Evolutionary conservation across 2,113 vertebrate genomes (phyloP).

Genomic region (Coryphaenoides rupestris): DNA sequence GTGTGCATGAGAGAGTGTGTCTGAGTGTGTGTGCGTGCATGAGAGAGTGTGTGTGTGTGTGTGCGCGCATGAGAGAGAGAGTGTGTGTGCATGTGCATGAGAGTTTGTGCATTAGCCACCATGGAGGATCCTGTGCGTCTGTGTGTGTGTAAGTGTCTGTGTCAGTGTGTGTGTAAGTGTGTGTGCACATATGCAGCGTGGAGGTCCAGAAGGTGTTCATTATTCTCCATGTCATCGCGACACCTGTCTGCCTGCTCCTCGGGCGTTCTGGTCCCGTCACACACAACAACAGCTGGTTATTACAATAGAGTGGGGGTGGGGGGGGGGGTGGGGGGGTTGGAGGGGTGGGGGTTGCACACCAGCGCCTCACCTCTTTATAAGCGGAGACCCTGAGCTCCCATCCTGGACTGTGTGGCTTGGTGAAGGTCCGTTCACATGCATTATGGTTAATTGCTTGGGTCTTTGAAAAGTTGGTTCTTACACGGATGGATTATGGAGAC

Average conservation of each 20-base stretch:
- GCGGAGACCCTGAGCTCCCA: no score
- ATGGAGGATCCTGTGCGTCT: neutral
- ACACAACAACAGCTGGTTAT: slow-evolving; percentile 57
- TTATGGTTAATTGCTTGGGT: no score
- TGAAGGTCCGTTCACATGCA: no score
- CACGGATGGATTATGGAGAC: no score
- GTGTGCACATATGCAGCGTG: slow-evolving; percentile 12
- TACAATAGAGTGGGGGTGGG: slow-evolving; percentile 6
- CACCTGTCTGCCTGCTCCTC: slow-evolving; percentile 52
- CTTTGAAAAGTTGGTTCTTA: no score
- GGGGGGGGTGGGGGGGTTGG: no score
- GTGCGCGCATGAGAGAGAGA: no score
- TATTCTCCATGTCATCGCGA: slow-evolving; percentile 50
- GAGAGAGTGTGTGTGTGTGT: neutral
- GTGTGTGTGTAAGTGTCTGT: slow-evolving; percentile 1
- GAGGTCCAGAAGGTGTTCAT: slow-evolving; percentile 51
- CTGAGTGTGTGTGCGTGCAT: slow-evolving; percentile 3
- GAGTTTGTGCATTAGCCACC: neutral
- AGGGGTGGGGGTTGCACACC: no score
- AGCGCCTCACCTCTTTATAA: no score
- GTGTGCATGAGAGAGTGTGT: slow-evolving; percentile 12
- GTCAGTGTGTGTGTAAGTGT: slow-evolving; percentile 9
- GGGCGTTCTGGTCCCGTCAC: slow-evolving; percentile 35
- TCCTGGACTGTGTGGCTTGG: no score
- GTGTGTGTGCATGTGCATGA: neutral